Conservation (phyloP, 2,888 invertebrate species). For the Drosophila maculinotata region DNA sequence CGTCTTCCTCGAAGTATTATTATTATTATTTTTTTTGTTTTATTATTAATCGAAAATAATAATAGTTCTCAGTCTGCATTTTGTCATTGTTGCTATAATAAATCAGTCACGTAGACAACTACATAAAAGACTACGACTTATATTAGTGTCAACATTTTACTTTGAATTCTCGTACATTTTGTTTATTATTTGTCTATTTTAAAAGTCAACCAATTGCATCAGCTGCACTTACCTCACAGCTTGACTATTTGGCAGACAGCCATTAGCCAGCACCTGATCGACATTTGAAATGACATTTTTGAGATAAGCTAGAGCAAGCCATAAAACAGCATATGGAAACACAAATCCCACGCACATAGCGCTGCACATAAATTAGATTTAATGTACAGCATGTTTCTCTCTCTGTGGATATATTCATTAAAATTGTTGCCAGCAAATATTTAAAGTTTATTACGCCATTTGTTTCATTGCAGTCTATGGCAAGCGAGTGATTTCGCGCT, state of each 20-base stretch:
- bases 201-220: slow-evolving; percentile 41
- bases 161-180: slow-evolving; percentile 1
- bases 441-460: slow-evolving; percentile 32
- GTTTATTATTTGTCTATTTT: slow-evolving; percentile 5
- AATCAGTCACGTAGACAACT: no score
- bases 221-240: slow-evolving; percentile 44
- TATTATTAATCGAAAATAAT: no score
- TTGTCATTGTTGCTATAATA: no score
- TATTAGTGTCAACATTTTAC: no score
- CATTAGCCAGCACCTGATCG: slow-evolving; percentile 56
- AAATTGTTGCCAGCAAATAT: slow-evolving; percentile 37
- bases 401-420: slow-evolving; percentile 48
- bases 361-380: slow-evolving; percentile 49
- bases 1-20: no score
- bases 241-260: slow-evolving; percentile 47
- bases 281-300: slow-evolving; percentile 72
- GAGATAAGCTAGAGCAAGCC: slow-evolving; percentile 32
- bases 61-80: no score
- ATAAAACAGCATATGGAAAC: slow-evolving; percentile 26
- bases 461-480: slow-evolving; percentile 83
- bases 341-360: slow-evolving; percentile 57
- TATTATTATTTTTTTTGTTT: no score
- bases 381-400: slow-evolving; percentile 28
- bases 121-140: no score
- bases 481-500: slow-evolving; percentile 84